phyloP scores from a whole-genome alignment of 2,888 invertebrate species.

The Dicyrtomina minuta region DNA sequence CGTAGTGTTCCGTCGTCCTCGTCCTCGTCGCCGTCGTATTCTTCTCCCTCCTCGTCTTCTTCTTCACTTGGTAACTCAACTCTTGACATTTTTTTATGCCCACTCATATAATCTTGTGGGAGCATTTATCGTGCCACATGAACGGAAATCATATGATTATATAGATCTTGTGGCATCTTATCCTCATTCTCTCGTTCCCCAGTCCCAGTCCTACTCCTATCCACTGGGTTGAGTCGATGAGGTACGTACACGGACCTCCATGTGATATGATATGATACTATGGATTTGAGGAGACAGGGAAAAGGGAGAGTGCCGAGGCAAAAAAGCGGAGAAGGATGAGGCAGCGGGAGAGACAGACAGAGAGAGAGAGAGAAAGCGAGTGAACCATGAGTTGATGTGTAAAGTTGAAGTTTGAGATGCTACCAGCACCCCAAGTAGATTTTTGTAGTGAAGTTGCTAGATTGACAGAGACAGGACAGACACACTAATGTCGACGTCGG shows the following conservation, averaged over 20 bases:
- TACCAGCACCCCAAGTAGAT: conserved; percentile 13
- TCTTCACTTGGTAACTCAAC: not conserved
- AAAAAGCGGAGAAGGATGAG: too few species aligned
- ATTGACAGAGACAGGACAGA: conserved; percentile 17
- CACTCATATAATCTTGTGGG: conserved; percentile 14
- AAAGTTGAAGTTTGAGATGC: not conserved
- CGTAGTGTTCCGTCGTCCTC: not conserved
- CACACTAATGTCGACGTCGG: conserved; percentile 25
- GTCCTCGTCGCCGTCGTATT: not conserved
- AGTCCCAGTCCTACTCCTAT: not conserved
- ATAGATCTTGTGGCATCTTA: not conserved
- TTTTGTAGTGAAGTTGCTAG: conserved; percentile 18
- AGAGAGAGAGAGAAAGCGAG: not conserved
- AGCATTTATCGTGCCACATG: conserved; percentile 23
- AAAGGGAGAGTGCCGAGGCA: not conserved
- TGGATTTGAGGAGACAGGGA: not conserved
- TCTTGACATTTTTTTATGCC: conserved; percentile 21
- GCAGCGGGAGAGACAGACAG: not conserved
- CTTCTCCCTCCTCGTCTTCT: not conserved
- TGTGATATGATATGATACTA: not conserved
- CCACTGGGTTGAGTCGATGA: too few species aligned
- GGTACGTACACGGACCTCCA: not conserved
- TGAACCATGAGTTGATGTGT: not conserved
- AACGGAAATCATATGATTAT: conserved; percentile 11
- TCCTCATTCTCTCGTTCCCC: not conserved